A percentile compares a stretch with the other conserved stretches of the same genome.
Conservation (phyloP, 2,113 vertebrate genomes). For the Campylomormyrus tamandua region DNA sequence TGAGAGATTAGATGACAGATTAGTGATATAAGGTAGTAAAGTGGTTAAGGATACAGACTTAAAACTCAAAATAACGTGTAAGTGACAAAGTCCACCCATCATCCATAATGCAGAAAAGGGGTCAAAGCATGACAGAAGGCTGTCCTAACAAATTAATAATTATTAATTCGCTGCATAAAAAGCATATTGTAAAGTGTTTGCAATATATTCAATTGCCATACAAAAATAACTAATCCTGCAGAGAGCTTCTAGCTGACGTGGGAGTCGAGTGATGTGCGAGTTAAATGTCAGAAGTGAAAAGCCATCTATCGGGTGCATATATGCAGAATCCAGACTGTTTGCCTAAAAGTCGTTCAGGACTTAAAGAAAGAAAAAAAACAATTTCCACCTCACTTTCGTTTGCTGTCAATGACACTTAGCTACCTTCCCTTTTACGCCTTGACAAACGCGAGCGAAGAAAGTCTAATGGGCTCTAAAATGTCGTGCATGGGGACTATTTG, state of each 20-base stretch:
- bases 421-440: constrained; percentile 47
- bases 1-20: background rate
- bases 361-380: constrained; percentile 12
- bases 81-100: background rate
- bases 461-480: constrained; percentile 63
- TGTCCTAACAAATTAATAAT: background rate
- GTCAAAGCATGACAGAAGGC: background rate
- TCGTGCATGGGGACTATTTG: constrained; percentile 56
- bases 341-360: background rate
- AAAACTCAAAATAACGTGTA: background rate
- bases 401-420: constrained; percentile 59
- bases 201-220: background rate
- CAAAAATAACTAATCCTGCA: background rate
- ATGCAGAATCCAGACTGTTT: background rate
- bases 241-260: background rate
- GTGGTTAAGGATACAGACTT: background rate
- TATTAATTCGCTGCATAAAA: background rate
- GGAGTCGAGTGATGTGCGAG: background rate
- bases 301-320: background rate
- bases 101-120: background rate
- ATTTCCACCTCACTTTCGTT: constrained; percentile 48
- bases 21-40: background rate
- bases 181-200: background rate
- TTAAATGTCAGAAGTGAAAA: background rate
- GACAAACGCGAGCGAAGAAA: constrained; percentile 41